Evolutionary conservation across 64 coral and sea anemone genomes (phyloP), one percentile per base, ranked within the genome.

Genomic region (Catalaphyllia jardinei): DNA sequence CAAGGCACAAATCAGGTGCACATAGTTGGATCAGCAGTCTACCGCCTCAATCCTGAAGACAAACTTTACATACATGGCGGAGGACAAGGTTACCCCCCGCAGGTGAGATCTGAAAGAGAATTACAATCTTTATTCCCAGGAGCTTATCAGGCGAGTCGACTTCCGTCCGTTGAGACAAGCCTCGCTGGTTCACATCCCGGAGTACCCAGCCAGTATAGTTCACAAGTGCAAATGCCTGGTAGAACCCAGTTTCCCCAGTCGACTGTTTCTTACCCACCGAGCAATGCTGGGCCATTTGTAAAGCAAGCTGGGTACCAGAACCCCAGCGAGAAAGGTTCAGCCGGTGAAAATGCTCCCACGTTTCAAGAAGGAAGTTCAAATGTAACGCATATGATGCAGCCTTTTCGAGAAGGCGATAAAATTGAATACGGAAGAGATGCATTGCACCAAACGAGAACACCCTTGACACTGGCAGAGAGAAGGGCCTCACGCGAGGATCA

Each of bases 31-130:
- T 35, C 81, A 16, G n/a, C 62, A 50, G 19, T 71, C 22, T 71
- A 85, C 25, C 35, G 51, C 13, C 31, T 85, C 69, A 49, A 71
- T 31, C 81, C 81, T 15, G 11, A 85, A 71, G 81, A 85, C 22
- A 22, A 69, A 50, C 15, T 85, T 22, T 39, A 49, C 67, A 63
- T 71, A 71, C 81, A 85, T 2, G n/a, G 33, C 25, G 81, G 81
- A 15, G 61, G 31, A 3, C 81, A 85, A 28, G 81, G 31, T 20
- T 38, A n/a, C 63, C 38, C 35, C 14, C 35, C 25, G 4, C 60
- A 85, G 33, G 15, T 71, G 4, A 50, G 81, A 22, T 15, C 81
- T 46, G 81, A 35, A 18, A 38, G 81, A 39, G 60, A 83, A 2
- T 83, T 65, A 18, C 64, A 6, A 11, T 18, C 31, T 22, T 31